phyloP scores from a whole-genome alignment of 2,797 vertebrate species.

The Sparus aurata region DNA sequence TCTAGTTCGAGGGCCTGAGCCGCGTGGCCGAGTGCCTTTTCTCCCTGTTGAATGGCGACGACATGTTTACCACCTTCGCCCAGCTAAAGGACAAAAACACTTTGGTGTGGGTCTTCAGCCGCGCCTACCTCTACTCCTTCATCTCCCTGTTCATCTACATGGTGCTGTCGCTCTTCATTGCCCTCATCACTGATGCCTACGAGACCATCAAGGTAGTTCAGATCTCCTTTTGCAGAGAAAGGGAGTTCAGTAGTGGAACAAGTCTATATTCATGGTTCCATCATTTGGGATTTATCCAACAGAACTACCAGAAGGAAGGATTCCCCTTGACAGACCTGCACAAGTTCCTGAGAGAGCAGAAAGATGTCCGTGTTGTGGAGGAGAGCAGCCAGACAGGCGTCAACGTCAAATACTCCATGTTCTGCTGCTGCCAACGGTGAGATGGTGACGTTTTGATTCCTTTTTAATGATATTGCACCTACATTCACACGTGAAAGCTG shows the following conservation, averaged over 20 bases:
- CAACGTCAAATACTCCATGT: conserved; percentile 37
- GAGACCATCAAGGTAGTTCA: conserved; percentile 95
- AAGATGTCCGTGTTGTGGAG: conserved; percentile 63
- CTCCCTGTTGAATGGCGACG: conserved; percentile 95
- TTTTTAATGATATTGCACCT: not conserved
- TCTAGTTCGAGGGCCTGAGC: conserved; percentile 94
- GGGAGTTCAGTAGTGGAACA: not conserved
- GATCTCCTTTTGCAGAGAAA: not conserved
- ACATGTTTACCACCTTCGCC: conserved; percentile 97
- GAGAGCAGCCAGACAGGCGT: conserved; percentile 45
- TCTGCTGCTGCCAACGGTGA: conserved; percentile 90
- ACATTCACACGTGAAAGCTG: not conserved
- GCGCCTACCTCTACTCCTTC: conserved; percentile 95
- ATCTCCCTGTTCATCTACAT: conserved; percentile 98
- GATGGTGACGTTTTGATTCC: not conserved
- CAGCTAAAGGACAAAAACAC: conserved; percentile 93
- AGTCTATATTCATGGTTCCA: not conserved
- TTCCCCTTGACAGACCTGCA: conserved; percentile 94
- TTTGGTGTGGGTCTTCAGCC: conserved; percentile 95
- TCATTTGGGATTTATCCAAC: conserved; percentile 27
- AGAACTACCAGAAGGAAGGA: conserved; percentile 93
- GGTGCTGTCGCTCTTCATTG: conserved; percentile 98
- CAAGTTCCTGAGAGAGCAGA: conserved; percentile 89
- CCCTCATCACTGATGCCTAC: conserved; percentile 96
- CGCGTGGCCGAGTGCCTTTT: conserved; percentile 96